Evolutionary conservation across 2,113 vertebrate species (phyloP).

Genomic region (Peucedramus taeniatus): DNA sequence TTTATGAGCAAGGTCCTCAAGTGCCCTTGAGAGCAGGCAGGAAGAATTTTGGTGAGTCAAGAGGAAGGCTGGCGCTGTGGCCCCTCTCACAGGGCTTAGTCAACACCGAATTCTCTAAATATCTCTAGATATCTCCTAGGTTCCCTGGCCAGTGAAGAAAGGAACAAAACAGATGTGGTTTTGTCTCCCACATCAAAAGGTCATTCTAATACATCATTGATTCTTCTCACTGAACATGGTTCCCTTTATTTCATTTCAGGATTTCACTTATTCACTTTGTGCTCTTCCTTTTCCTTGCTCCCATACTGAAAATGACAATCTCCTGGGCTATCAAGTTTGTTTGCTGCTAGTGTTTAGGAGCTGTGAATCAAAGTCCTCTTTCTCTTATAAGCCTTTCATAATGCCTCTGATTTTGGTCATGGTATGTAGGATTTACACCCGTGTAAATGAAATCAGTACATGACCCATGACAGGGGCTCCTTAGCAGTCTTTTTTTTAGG

Average conservation of each 20-base stretch:
- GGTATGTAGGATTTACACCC: slow-evolving; percentile 24
- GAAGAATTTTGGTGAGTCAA: background rate
- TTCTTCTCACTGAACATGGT: background rate
- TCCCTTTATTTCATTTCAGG: background rate
- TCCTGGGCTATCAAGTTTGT: background rate
- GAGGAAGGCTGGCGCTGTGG: background rate
- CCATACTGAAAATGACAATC: background rate
- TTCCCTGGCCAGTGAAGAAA: background rate
- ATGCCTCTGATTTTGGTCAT: background rate
- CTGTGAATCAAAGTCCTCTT: background rate
- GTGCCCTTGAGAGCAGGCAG: background rate
- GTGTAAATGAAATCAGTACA: slow-evolving; percentile 1
- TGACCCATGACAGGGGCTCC: slow-evolving; percentile 8
- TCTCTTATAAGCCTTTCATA: background rate
- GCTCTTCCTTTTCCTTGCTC: background rate
- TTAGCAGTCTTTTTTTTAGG: background rate
- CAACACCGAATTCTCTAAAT: background rate
- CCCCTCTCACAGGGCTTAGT: background rate
- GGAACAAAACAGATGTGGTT: background rate
- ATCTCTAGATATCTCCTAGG: background rate
- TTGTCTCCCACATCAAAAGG: background rate
- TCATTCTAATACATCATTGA: background rate
- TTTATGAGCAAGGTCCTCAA: background rate
- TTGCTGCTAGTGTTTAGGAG: background rate
- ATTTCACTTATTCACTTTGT: background rate